Evolutionary conservation across 1,140 invertebrate species (phyloP), one percentile per base, ranked within the genome.

Genomic region (Drosophila eugracilis): DNA sequence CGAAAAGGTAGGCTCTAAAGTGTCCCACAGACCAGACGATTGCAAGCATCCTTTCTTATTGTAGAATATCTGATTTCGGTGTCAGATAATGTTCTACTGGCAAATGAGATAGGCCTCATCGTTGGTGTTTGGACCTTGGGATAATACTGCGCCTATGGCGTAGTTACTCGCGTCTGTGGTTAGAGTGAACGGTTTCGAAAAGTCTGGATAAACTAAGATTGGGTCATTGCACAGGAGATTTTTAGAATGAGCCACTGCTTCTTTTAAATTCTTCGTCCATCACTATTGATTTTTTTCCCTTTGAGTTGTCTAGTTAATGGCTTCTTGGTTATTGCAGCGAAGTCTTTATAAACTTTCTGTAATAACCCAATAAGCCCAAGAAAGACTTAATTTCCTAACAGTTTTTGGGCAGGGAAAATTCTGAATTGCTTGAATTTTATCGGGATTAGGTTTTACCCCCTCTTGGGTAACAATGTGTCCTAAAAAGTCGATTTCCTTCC

Each of bases 331-430:
- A 62, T 62, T 53, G 12, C 30, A 10, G 21, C 58, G 28, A 53
- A 53, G 26, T 53, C 37, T 42, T 52, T 19, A 53, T 59, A 14
- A 50, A 59, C 26, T 59, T 57, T 21, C 54, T 59, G 12, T 49
- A 52, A 12, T 12, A 50, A n/a, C n/a, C n/a, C n/a, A n/a, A n/a
- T n/a, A n/a, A n/a, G n/a, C n/a, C n/a, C n/a, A n/a, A n/a, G 26
- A 60, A 50, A 10, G 24, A 60, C 14, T 52, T 39, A 22, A 59
- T 42, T 60, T 50, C 47, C 36, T 50, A 14, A n/a, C 15, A 1
- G 41, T 57, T 15, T 48, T 50, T 9, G 47, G 50, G 50, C 50
- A 53, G 14, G 58, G 58, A 15, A 60, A 52, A 19, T 60, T 5
- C 4, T 62, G 34, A 4, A 39, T 39, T 15, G 50, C 12, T 19